Evolutionary conservation across 2,797 vertebrate species (phyloP).

Genomic region (Lateolabrax maculatus): DNA sequence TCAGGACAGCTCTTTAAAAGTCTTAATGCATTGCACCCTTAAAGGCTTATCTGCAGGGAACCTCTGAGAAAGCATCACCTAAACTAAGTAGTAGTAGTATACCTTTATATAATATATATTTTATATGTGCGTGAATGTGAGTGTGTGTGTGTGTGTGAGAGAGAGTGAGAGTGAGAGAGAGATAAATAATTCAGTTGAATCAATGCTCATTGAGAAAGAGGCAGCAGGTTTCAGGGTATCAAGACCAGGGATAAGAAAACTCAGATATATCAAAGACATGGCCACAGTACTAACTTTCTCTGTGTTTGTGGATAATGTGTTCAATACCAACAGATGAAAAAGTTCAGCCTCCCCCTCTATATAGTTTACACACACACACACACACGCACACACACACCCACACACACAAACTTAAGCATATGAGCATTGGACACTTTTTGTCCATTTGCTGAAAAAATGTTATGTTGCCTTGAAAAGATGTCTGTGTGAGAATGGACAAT

Average conservation of each 20-base stretch:
- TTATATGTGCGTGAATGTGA: conserved; percentile 15
- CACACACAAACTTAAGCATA: not conserved
- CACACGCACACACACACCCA: not conserved
- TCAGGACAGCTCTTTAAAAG: conserved; percentile 42
- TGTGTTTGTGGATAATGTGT: conserved; percentile 42
- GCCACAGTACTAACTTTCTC: conserved; percentile 37
- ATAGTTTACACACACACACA: not conserved
- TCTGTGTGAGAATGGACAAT: not conserved
- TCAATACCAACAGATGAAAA: conserved; percentile 35
- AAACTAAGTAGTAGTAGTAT: conserved; percentile 31
- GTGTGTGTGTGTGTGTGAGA: conserved; percentile 14
- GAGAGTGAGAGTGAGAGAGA: not conserved
- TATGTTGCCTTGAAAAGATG: not conserved
- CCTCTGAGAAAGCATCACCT: conserved; percentile 33
- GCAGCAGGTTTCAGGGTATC: conserved; percentile 60
- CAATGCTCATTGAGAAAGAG: conserved; percentile 66
- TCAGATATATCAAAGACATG: conserved; percentile 65
- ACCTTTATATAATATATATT: conserved; percentile 52
- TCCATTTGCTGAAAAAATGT: conserved; percentile 5
- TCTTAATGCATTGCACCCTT: conserved; percentile 40
- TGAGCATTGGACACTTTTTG: not conserved
- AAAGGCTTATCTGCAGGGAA: conserved; percentile 44
- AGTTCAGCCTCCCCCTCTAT: not conserved
- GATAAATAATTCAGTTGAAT: conserved; percentile 74
- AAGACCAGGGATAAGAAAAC: conserved; percentile 62